Conservation (phyloP, 2,797 vertebrate species). For the Melanotaenia maccullochi region DNA sequence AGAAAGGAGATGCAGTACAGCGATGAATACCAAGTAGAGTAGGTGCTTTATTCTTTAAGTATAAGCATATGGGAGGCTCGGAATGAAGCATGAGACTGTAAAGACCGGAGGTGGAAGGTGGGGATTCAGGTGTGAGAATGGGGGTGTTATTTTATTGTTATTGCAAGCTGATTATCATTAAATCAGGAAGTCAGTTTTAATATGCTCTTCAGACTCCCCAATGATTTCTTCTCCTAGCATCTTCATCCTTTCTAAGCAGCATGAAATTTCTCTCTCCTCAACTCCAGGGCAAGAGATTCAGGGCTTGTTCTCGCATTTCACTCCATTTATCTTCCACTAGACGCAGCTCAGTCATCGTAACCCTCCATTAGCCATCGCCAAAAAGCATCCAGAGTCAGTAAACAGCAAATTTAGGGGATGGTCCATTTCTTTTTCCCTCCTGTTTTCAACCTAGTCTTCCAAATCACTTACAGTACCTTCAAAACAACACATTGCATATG, state of each 20-base stretch:
- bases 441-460: constrained; percentile 40
- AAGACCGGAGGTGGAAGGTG: constrained; percentile 30
- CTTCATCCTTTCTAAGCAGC: constrained; percentile 67
- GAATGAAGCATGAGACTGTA: constrained; percentile 40
- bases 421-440: constrained; percentile 57
- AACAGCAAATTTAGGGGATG: constrained; percentile 67
- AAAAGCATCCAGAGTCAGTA: constrained; percentile 67
- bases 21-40: constrained; percentile 60
- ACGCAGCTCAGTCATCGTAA: constrained; percentile 77
- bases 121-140: constrained; percentile 1
- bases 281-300: constrained; percentile 65
- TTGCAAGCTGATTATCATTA: constrained; percentile 45
- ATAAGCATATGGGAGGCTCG: constrained; percentile 18
- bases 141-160: constrained; percentile 46
- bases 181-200: constrained; percentile 69
- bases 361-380: constrained; percentile 73
- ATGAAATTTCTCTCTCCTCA: constrained; percentile 56
- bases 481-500: constrained; percentile 35
- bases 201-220: constrained; percentile 50
- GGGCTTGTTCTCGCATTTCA: constrained; percentile 80
- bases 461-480: constrained; percentile 35
- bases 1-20: constrained; percentile 32
- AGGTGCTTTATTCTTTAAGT: constrained; percentile 24
- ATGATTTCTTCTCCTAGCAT: constrained; percentile 50
- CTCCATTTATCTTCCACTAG: constrained; percentile 75